Evolutionary conservation across 2,888 invertebrate genomes (phyloP), one percentile per base, ranked within the genome.

Genomic region (Heliconius charithonia): DNA sequence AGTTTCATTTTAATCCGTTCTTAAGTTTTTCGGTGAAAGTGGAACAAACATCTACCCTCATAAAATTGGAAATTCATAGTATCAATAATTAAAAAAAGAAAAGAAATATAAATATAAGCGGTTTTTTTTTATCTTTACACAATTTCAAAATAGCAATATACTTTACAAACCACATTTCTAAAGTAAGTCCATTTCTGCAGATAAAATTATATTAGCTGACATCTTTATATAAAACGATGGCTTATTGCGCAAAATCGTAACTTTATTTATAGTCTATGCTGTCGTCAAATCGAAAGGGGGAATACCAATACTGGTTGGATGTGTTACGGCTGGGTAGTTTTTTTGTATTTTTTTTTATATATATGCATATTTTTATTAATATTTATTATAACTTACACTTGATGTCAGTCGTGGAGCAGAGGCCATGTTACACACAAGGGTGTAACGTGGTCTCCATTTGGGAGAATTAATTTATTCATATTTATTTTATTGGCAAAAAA

Each of bases 221-320:
- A 56, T 72, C 56, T 56, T 56, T n/a, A 56, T 56, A 59, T 72
- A 32, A 72, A 59, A 32, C 56, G 56, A 13, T 32, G 32, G 71
- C 71, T 56, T 72, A 72, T 13, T 51, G 59, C 59, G 72, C 72
- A 32, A 59, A 72, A 56, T 59, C 72, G 72, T 72, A 72, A 72
- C 72, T 72, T 59, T 72, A 72, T 72, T 72, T 72, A 72, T 72
- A 72, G 72, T 72, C 51, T 45, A n/a, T 16, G 72, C 56, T 59
- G 72, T 59, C 72, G 32, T 13, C 72, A 72, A 59, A 72, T 59
- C 9, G 56, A 56, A 71, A 29, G 22, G 10, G 10, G 59, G 72
- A 72, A 72, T 72, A 59, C 16, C 59, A 56, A 72, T 72, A 59
- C 32, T 59, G 59, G 22, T 22, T 29, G 29, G 3, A 71, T 22